Evolutionary conservation across 2,797 vertebrate genomes (phyloP), one percentile per base, ranked within the genome.

Genomic region (Falco biarmicus): DNA sequence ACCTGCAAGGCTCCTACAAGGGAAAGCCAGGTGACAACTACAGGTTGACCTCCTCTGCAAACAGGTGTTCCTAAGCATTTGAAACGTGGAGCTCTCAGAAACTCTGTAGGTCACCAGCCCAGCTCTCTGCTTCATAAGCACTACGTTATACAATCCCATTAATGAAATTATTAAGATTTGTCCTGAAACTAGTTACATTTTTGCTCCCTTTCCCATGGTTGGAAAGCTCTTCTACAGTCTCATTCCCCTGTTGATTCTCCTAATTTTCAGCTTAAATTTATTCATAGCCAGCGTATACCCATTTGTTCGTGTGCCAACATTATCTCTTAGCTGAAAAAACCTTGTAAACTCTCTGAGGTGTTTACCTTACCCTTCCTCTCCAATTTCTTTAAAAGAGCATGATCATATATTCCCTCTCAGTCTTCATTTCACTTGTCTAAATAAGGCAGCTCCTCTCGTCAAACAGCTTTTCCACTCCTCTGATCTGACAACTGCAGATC

Each of bases 251-350:
- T 15, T 60, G 69, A 74, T 75, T 86, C 81, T 64, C 78, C 57
- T 86, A 48, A 93, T 94, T 93, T 92, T 76, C 94, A 86, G 80
- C 25, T 84, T 63, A 60, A 91, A 90, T 96, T 86, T 81, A 93
- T 90, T 86, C 86, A 68, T 78, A 64, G 83, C 45, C 53, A 91
- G 60, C 2, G n/a, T 48, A 87, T 37, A 59, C 54, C 64, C 82
- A 70, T 57, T 83, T 63, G 43, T 77, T 60, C 73, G 54, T 31
- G 64, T 86, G 93, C 88, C 90, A 93, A 51, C 73, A 48, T 51
- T 73, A 85, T 43, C 64, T 83, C 70, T 48, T 25, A 74, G 69
- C 48, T 94, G 85, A 39, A 91, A 87, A 85, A 66, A 20, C 51
- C 68, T 84, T 80, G 70, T 24, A 60, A 88, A 66, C 10, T 26